Evolutionary conservation across 1,140 invertebrate genomes (phyloP), one percentile per base, ranked within the genome.

Genomic region (Drosophila sechellia): DNA sequence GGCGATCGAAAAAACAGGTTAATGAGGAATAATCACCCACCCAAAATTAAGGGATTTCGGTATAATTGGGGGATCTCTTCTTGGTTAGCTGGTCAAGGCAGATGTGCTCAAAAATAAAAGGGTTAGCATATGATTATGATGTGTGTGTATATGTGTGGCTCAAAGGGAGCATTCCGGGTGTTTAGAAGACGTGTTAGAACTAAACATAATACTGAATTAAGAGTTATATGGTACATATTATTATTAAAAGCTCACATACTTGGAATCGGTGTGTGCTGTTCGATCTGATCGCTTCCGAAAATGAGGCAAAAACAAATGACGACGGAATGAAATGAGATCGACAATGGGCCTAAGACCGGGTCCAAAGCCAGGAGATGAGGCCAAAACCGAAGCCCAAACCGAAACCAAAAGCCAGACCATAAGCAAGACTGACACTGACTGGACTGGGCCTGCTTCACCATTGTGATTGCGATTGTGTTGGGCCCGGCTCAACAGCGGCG

Each of bases 401-500:
- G 12, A 31, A 60, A 12, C 43, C 31, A 17, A 63, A 63, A 46
- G 22, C 66, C 40, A 22, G 42, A 15, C 59, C 49, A 20, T 46
- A 35, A 34, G 60, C 61, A 49, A 35, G 40, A 57, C 52, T 48
- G 55, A 58, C 68, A 70, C 68, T 55, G 49, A 49, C 63, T 69
- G 43, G 49, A 10, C 34, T 34, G 12, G 12, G 63, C 45, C 22
- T n/a, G 46, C 22, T 27, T 15, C 48, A 49, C 63, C 64, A 70
- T 70, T 70, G 66, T 70, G 66, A 69, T 70, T 56, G 66, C 52
- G 66, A 70, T 87, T 87, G 83, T 87, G 83, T 87, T 86, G 81
- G 79, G 69, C 53, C 57, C 56, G 78, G 71, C 83, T 87, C 83
- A 87, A 79, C 87, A 87, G 83, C 83, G 83, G 83, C 83, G 83